phyloP scores from a whole-genome alignment of 2,797 vertebrate species.

The Linurgus olivaceus region DNA sequence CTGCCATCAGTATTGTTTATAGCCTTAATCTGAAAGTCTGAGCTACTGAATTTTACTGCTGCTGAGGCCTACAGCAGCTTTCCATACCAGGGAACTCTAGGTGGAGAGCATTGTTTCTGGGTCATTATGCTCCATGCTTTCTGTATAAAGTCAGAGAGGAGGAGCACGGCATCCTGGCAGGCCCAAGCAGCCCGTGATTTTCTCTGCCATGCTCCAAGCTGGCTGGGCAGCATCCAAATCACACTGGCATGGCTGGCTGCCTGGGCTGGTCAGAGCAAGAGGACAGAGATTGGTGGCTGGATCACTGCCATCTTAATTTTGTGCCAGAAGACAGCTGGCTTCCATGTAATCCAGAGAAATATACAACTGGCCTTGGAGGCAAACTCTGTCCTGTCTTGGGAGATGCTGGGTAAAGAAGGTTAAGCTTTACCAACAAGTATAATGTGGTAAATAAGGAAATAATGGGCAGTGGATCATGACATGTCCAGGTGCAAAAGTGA shows the following conservation, averaged over 20 bases:
- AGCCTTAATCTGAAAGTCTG: background rate
- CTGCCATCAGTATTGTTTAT: background rate
- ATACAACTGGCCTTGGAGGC: background rate
- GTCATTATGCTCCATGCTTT: background rate
- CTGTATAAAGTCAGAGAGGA: background rate
- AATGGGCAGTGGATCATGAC: background rate
- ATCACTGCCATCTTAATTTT: background rate
- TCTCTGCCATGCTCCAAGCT: background rate
- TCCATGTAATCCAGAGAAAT: background rate
- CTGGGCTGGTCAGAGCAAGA: background rate
- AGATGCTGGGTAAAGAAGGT: background rate
- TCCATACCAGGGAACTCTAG: background rate
- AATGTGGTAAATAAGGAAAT: background rate
- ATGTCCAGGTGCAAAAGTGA: background rate
- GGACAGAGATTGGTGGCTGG: background rate
- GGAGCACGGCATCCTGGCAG: background rate
- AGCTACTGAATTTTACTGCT: background rate
- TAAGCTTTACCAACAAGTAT: background rate
- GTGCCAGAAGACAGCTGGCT: background rate
- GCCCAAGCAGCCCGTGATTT: accelerated
- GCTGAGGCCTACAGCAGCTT: background rate
- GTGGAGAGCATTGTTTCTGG: background rate
- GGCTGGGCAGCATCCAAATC: background rate
- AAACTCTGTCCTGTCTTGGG: background rate
- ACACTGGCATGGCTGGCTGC: background rate